Conservation (phyloP, 2,797 vertebrate genomes). For the Pangasius macronema region DNA sequence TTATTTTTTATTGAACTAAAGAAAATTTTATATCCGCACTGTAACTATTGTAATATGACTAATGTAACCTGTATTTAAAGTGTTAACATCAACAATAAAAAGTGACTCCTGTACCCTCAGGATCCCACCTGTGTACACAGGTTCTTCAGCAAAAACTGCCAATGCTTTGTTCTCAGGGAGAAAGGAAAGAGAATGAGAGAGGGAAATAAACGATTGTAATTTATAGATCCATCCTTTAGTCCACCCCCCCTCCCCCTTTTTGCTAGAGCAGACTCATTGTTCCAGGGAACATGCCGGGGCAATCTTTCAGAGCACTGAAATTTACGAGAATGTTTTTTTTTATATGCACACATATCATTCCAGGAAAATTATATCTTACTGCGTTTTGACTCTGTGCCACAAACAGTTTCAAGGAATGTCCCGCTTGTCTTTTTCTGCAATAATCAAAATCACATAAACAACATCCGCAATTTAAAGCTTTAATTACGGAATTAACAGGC, state of each 20-base stretch:
- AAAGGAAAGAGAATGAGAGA: conserved; percentile 41
- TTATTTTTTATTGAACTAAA: not conserved
- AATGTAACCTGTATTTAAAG: not conserved
- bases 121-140: conserved; percentile 25
- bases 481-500: conserved; percentile 35
- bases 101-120: conserved; percentile 50
- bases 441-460: conserved; percentile 49
- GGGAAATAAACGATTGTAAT: conserved; percentile 68
- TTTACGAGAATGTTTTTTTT: conserved; percentile 79
- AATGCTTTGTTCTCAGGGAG: conserved; percentile 41
- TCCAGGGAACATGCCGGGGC: conserved; percentile 69
- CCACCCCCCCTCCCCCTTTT: conserved; percentile 35
- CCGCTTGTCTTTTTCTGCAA: conserved; percentile 9
- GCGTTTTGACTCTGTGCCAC: conserved; percentile 66
- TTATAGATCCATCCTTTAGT: conserved; percentile 64
- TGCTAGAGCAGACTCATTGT: conserved; percentile 46
- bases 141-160: conserved; percentile 26
- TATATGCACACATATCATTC: conserved; percentile 73
- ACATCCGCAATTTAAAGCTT: conserved; percentile 34
- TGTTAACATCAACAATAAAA: conserved; percentile 62
- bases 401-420: conserved; percentile 56
- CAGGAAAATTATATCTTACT: conserved; percentile 76
- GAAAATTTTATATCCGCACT: not conserved
- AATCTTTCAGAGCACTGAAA: conserved; percentile 65
- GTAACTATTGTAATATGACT: not conserved